Conservation (phyloP, 2,888 invertebrate genomes). For the Hydropsyche betteni region DNA sequence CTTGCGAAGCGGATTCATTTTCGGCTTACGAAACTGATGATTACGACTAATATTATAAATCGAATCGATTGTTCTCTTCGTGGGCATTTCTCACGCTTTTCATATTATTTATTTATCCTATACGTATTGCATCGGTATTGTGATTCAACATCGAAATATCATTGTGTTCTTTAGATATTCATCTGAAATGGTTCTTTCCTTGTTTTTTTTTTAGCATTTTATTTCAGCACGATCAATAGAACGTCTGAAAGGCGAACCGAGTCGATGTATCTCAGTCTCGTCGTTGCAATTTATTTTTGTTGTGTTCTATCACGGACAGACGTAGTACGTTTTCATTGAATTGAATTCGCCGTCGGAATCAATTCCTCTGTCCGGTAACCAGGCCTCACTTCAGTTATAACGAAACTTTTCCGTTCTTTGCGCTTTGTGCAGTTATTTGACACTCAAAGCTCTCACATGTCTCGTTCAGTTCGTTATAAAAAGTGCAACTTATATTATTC, state of each 20-base stretch:
- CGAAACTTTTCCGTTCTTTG: slow-evolving; percentile 8
- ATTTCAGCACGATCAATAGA: not conserved
- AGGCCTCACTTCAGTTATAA: slow-evolving; percentile 3
- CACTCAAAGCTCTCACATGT: too few species aligned
- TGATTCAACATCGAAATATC: too few species aligned
- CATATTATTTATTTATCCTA: too few species aligned
- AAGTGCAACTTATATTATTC: too few species aligned
- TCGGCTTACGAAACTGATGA: not conserved
- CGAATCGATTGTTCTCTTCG: too few species aligned
- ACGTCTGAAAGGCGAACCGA: not conserved
- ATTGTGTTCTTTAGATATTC: not conserved
- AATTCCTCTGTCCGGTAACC: slow-evolving; percentile 8
- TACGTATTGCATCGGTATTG: too few species aligned
- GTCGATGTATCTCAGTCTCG: not conserved
- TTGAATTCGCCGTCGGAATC: slow-evolving; percentile 3
- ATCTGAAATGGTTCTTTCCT: not conserved
- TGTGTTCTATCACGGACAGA: not conserved
- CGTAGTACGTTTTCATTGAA: slow-evolving; percentile 3
- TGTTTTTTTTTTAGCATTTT: too few species aligned
- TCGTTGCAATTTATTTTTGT: slow-evolving; percentile 10
- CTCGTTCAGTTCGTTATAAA: too few species aligned
- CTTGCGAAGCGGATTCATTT: slow-evolving; percentile 19
- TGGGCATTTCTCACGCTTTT: too few species aligned
- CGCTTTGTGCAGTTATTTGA: not conserved
- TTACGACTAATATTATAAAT: too few species aligned